phyloP scores from a whole-genome alignment of 2,797 vertebrate species.

The Muraenolepis orangiensis region DNA sequence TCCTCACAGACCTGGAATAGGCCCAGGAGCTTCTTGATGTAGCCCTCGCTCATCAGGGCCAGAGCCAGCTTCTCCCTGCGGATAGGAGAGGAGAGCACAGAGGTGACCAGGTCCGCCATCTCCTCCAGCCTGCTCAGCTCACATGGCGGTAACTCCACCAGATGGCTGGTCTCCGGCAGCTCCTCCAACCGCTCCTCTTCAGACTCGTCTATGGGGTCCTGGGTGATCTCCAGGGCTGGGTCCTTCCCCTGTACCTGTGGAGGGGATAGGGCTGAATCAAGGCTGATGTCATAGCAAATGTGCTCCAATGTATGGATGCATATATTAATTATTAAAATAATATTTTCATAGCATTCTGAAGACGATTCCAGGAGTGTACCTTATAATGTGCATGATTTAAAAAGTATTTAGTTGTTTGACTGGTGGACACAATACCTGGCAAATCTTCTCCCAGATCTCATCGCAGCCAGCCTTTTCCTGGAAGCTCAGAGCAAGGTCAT shows the following conservation, averaged over 20 bases:
- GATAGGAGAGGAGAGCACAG: slow-evolving; percentile 95
- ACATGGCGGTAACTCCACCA: slow-evolving; percentile 92
- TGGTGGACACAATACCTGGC: slow-evolving; percentile 79
- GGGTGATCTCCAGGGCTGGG: slow-evolving; percentile 95
- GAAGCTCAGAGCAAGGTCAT: slow-evolving; percentile 97
- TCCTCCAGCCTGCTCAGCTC: slow-evolving; percentile 94
- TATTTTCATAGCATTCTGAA: background rate
- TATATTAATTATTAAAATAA: background rate
- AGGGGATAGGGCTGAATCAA: slow-evolving; percentile 1
- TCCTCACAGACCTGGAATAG: slow-evolving; percentile 97
- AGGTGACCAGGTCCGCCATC: slow-evolving; percentile 96
- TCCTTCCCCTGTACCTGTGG: slow-evolving; percentile 96
- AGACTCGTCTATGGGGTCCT: slow-evolving; percentile 95
- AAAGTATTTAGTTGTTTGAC: too few relatives aligned
- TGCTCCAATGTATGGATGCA: background rate
- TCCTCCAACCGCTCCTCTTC: slow-evolving; percentile 98
- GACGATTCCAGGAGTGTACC: background rate
- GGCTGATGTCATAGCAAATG: background rate
- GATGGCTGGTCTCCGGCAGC: slow-evolving; percentile 93
- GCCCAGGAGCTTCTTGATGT: slow-evolving; percentile 96
- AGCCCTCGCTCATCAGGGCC: slow-evolving; percentile 94
- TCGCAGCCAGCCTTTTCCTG: slow-evolving; percentile 99
- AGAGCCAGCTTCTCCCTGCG: slow-evolving; percentile 95
- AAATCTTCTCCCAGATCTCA: slow-evolving; percentile 99
- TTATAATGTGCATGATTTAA: background rate